phyloP scores from a whole-genome alignment of 2,113 vertebrate genomes.

The Hydropotes inermis region DNA sequence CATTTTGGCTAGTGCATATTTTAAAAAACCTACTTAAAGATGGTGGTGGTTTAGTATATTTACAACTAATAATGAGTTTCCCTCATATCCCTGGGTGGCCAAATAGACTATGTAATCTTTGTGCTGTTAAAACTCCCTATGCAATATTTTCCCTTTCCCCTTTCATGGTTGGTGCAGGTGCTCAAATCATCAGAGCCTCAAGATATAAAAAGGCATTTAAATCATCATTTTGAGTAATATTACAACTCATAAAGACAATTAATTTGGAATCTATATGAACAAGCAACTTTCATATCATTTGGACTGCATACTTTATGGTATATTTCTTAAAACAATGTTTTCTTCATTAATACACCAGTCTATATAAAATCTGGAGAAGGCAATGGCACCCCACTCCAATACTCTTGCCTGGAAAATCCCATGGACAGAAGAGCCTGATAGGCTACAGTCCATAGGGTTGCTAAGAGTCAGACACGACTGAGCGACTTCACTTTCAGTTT shows the following conservation, averaged over 20 bases:
- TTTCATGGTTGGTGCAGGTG: not conserved
- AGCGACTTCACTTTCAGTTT: not conserved
- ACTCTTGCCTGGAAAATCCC: not conserved
- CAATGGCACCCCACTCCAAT: not conserved
- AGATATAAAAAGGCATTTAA: not conserved
- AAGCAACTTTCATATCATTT: not conserved
- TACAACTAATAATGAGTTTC: not conserved
- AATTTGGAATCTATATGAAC: not conserved
- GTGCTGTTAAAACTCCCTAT: not conserved
- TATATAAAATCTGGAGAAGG: not conserved
- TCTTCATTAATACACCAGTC: not conserved
- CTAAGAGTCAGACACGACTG: not conserved
- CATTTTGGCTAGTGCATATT: not conserved
- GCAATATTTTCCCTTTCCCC: not conserved
- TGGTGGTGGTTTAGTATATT: not conserved
- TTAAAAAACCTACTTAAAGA: not conserved
- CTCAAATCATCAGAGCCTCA: not conserved
- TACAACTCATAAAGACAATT: not conserved
- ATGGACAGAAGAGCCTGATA: not conserved
- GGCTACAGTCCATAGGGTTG: not conserved
- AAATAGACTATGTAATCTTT: not conserved
- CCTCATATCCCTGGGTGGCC: not conserved
- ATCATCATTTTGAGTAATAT: not conserved
- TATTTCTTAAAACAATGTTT: not conserved
- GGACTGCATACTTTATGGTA: not conserved